These are phyloP conservation scores for Neuroscelio doddi DNA, from an alignment of 2,888 invertebrate species.

Conservation along the genomic window DNA sequence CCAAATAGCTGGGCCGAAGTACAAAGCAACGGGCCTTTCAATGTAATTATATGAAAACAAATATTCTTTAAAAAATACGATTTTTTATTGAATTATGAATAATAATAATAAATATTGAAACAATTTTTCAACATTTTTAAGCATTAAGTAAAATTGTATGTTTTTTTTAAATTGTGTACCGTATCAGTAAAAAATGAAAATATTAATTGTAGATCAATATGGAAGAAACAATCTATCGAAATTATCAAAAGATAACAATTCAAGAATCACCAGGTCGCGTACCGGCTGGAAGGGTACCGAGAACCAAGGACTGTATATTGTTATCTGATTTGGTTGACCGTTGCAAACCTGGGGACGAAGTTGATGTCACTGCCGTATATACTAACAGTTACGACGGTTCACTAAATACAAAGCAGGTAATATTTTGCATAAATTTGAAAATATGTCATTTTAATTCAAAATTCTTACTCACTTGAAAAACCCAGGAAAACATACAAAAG, in stretches of 20 bases:
- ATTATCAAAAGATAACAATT: slow-evolving; percentile 97
- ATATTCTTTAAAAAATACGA: slow-evolving; percentile 4
- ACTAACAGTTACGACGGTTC: slow-evolving; percentile 99
- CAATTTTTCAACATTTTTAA: too few relatives aligned
- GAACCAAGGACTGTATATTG: slow-evolving; percentile 97
- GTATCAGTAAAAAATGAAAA: too few relatives aligned
- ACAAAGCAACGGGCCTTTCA: slow-evolving; percentile 96
- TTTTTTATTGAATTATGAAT: background rate
- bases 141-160: too few relatives aligned
- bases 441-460: too few relatives aligned
- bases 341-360: slow-evolving; percentile 99
- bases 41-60: slow-evolving; percentile 75
- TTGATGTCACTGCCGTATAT: slow-evolving; percentile 95
- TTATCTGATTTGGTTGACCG: slow-evolving; percentile 96
- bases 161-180: slow-evolving; percentile 4
- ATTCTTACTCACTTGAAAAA: too few relatives aligned
- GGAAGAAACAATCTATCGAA: slow-evolving; percentile 98
- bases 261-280: slow-evolving; percentile 99
- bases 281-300: slow-evolving; percentile 96
- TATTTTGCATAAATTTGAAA: background rate
- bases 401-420: slow-evolving; percentile 90
- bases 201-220: slow-evolving; percentile 86
- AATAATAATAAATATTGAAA: too few relatives aligned
- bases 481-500: too few relatives aligned
- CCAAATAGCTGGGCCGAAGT: slow-evolving; percentile 99